Evolutionary conservation across 2,797 vertebrate genomes (phyloP), one percentile per base, ranked within the genome.

Genomic region (Danio jaintianensis): DNA sequence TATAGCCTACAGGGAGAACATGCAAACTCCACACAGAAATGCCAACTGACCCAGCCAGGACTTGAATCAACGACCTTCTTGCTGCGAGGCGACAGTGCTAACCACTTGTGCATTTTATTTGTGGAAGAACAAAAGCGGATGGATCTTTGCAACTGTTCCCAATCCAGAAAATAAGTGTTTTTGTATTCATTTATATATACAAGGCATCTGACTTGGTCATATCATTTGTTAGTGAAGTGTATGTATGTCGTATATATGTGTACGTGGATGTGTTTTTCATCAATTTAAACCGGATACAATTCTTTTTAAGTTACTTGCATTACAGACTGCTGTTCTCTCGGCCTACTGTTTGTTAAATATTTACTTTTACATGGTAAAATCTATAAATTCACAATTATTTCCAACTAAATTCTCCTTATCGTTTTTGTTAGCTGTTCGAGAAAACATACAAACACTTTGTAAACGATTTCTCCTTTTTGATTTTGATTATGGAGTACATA

Each of bases 111-210:
- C 36, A 70, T 13, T 47, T 45, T 9, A 9, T 45, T 62, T 16
- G 40, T 64, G 10, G 3, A n/a, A 13, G 43, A 72, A 53, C 13
- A 20, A 29, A 56, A 53, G 15, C 3, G 9, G 50, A 70, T 13
- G 10, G 53, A 52, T 42, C 8, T 52, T 36, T 69, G 9, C 13
- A 11, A 43, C 53, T 16, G 2, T 72, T 72, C 69, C 53, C 69
- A 58, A 15, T 72, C 29, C 29, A 29, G 72, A 66, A 66, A 13
- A 72, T 15, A 22, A 56, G 45, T 16, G 18, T 43, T 56, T 55
- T 43, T 43, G 52, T 16, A 15, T 72, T 45, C 18, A 43, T 72
- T 56, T 43, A 45, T 29, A 58, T 29, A 29, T 16, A 13, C 4
- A 56, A 43, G 13, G n/a, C 2, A 0, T 22, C 43, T 43, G n/a